A percentile compares a stretch with the other conserved stretches of the same genome.
Evolutionary conservation across 35 echinoderm and acorn worm genomes (phyloP).

Genomic region (Stichopus chloronotus): DNA sequence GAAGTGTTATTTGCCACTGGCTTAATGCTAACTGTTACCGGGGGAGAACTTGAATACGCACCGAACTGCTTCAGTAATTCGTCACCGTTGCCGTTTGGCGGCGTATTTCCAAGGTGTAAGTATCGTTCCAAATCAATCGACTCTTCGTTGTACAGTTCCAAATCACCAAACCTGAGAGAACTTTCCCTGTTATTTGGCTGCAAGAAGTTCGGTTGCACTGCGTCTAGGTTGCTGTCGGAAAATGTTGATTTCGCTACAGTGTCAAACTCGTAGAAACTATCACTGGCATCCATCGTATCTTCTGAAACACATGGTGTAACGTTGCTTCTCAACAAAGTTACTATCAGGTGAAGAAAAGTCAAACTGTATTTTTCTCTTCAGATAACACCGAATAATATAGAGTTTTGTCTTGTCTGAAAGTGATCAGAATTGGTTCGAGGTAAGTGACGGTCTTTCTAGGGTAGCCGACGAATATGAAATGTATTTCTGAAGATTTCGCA

Average conservation of each 20-base stretch:
- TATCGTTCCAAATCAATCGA: conserved; percentile 53
- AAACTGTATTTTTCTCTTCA: conserved; percentile 20
- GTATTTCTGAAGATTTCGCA: neutral
- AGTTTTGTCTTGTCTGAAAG: neutral
- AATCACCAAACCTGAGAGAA: conserved; percentile 39
- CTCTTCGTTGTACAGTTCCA: conserved; percentile 50
- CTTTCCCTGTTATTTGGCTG: conserved; percentile 17
- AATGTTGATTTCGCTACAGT: conserved; percentile 6
- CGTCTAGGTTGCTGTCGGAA: conserved; percentile 24
- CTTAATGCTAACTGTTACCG: conserved; percentile 41
- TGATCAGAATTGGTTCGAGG: neutral
- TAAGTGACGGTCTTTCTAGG: neutral
- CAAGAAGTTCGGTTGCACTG: conserved; percentile 13
- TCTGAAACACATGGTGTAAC: conserved; percentile 52
- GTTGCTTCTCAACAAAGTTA: conserved; percentile 3
- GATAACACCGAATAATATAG: neutral
- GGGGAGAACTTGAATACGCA: conserved; percentile 57
- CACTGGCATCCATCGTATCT: conserved; percentile 48
- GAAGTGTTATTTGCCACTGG: conserved; percentile 11
- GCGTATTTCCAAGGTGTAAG: conserved; percentile 51
- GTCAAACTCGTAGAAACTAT: conserved; percentile 51
- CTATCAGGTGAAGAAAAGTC: conserved; percentile 7
- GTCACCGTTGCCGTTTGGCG: conserved; percentile 54
- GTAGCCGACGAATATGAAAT: conserved; percentile 4
- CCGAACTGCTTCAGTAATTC: conserved; percentile 52